These are phyloP conservation scores for Selenia dentaria DNA, from an alignment of 2,888 invertebrate genomes.

Conservation along the genomic window DNA sequence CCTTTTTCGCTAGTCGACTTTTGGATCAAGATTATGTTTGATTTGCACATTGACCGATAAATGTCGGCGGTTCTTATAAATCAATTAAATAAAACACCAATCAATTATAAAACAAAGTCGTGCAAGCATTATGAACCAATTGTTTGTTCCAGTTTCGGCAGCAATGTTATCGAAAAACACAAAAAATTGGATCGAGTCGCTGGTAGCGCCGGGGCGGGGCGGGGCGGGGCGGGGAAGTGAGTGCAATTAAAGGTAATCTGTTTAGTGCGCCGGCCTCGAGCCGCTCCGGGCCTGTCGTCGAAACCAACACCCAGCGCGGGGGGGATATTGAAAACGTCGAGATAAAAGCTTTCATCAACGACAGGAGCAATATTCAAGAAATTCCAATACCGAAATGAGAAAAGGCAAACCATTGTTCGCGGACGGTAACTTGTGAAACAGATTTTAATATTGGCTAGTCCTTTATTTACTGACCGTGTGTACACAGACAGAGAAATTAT, in stretches of 20 bases:
- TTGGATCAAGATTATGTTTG: too few relatives aligned
- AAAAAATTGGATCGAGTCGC: conserved; percentile 3
- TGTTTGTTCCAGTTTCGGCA: neutral
- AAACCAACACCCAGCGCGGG: conserved; percentile 2
- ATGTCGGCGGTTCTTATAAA: too few relatives aligned
- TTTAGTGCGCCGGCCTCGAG: neutral
- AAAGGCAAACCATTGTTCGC: neutral
- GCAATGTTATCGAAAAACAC: neutral
- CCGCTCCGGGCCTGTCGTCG: conserved; percentile 6
- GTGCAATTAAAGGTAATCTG: conserved; percentile 12
- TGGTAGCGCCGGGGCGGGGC: neutral
- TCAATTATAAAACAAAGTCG: too few relatives aligned
- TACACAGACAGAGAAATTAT: neutral
- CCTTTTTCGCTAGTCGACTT: too few relatives aligned
- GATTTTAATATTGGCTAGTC: neutral
- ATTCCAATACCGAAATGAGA: conserved; percentile 2
- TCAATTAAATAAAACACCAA: too few relatives aligned
- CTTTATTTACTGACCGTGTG: neutral
- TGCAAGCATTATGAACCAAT: too few relatives aligned
- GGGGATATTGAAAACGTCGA: conserved; percentile 10
- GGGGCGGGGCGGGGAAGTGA: neutral
- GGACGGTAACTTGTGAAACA: neutral
- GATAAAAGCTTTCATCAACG: neutral
- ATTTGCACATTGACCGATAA: too few relatives aligned
- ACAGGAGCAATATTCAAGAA: neutral